Conservation (phyloP, 2,113 vertebrate species). For the Helogale parvula region DNA sequence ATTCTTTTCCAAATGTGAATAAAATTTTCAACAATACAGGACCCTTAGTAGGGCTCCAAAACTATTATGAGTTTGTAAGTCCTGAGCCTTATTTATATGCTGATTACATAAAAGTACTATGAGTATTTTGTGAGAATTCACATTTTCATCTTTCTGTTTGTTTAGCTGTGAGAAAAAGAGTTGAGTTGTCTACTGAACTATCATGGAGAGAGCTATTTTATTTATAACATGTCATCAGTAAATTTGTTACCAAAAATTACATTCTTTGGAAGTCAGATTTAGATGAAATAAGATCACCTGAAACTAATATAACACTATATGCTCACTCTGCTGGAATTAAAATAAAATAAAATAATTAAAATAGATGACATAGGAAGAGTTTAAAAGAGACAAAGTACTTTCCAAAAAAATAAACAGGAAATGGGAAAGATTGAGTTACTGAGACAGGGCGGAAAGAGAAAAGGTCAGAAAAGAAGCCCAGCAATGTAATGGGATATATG, state of each 20-base stretch:
- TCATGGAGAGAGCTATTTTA: background rate
- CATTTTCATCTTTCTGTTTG: background rate
- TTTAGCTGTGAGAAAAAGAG: background rate
- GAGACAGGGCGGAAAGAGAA: background rate
- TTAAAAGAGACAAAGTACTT: background rate
- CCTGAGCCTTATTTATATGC: background rate
- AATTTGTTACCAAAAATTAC: constrained; percentile 6
- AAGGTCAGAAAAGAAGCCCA: background rate
- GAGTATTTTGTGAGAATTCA: background rate
- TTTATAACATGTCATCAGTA: background rate
- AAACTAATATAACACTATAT: background rate
- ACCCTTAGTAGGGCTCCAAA: background rate
- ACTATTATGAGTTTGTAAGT: background rate
- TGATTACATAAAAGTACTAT: background rate
- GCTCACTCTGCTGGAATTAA: background rate
- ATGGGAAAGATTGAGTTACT: background rate
- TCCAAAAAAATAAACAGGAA: background rate
- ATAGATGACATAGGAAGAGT: background rate
- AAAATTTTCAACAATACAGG: constrained; percentile 11
- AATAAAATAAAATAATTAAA: background rate
- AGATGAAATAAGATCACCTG: background rate
- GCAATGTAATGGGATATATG: background rate
- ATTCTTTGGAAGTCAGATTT: background rate
- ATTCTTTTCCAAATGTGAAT: background rate
- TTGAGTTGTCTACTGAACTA: background rate